Evolutionary conservation across 2,888 invertebrate genomes (phyloP), one percentile per base, ranked within the genome.

Genomic region (Drosophila anceps): DNA sequence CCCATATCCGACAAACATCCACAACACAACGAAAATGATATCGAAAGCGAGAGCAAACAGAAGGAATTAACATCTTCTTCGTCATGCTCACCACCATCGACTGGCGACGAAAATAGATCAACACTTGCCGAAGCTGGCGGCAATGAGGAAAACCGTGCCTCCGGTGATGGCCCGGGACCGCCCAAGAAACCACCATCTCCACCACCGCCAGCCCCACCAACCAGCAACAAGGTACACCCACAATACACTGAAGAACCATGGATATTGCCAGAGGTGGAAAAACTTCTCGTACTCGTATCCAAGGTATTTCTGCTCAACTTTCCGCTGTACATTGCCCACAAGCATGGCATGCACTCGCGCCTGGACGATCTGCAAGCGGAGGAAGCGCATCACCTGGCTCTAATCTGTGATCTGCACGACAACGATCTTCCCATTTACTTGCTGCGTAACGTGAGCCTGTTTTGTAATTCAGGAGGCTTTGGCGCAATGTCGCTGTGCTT

Each of bases 341-440:
- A 97, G 93, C 96, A 97, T 90, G 96, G 96, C 59, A 95, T 96
- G 67, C 95, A 97, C 88, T 95, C 96, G 55, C 96, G 97, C 77
- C 93, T 97, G 70, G 97, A 97, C 93, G 97, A 97, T 85, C 94
- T 97, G 10, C 95, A 96, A 12, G 95, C 97, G 84, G 97, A 97
- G 91, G 98, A 98, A 93, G 96, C 96, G 4, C 92, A 93, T 64
- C 93, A 92, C 68, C 78, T 93, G 73, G 91, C 92, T 63, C 88
- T 92, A 62, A 93, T 95, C 95, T 98, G 98, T 94, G 98, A 98
- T 94, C 94, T 98, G 57, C 96, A 98, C 93, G 98, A 98, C 93
- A 96, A 97, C 63, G 98, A 98, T 93, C 96, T 98, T 91, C 98
- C 98, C 31, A 96, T 98, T 68, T 97, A 97, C 92, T 94, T 98